phyloP scores from a whole-genome alignment of 1,140 invertebrate genomes.

The Eurosta solidaginis region DNA sequence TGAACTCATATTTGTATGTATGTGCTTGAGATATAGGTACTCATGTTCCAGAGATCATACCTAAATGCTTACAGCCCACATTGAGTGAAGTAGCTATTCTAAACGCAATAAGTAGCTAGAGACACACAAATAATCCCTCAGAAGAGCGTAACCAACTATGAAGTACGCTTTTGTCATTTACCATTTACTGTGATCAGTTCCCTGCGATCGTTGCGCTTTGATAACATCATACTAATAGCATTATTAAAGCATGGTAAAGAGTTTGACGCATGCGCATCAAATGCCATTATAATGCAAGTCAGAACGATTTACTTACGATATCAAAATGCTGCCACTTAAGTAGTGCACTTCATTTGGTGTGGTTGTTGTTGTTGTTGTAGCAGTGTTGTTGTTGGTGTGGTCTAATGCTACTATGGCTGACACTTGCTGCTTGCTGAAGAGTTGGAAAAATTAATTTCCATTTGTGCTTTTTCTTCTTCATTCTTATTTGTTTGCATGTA shows the following conservation, averaged over 20 bases:
- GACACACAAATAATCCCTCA: neutral
- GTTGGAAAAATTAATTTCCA: neutral
- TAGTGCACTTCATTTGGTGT: neutral
- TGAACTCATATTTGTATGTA: neutral
- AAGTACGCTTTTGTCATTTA: neutral
- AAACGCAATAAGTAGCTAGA: too few species aligned
- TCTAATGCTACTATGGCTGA: conserved; percentile 26
- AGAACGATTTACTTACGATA: neutral
- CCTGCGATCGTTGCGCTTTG: neutral
- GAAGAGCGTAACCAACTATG: neutral
- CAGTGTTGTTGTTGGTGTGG: neutral
- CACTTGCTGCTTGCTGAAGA: neutral
- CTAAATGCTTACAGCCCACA: too few species aligned
- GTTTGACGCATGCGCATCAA: conserved; percentile 13
- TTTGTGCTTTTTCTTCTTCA: neutral
- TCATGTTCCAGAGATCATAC: too few species aligned
- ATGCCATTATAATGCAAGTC: neutral
- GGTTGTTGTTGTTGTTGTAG: too few species aligned
- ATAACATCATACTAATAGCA: conserved; percentile 18
- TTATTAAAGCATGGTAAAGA: conserved; percentile 1
- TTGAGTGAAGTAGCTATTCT: too few species aligned
- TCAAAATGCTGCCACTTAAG: conserved; percentile 18
- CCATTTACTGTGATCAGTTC: neutral
- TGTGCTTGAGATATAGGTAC: too few species aligned
- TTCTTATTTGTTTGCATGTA: neutral